Base-by-base conservation (phyloP, 2,113 vertebrate genomes). In the Bambusicola thoracicus region DNA sequence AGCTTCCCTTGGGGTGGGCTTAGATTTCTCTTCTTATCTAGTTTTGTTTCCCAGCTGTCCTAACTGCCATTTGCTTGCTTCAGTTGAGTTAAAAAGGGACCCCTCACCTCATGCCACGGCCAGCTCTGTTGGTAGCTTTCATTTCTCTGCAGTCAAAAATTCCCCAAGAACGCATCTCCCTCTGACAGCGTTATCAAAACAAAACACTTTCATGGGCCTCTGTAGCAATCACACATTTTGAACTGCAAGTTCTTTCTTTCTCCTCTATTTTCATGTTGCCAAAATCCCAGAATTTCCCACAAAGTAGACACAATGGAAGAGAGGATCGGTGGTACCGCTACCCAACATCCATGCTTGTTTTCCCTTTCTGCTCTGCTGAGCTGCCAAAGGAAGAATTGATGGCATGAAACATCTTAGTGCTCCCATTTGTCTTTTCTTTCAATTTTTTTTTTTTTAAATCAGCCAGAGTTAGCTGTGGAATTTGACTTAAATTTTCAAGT, bases 401-500 rank as follows among this genome's bases (percentile, higher is more conserved):
- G 41, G 68, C 17, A 40, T 27, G 8, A 94, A 83, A 85, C 5
- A 30, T 51, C 59, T 78, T 51, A n/a, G 17, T 43, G 8, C 48
- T 74, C n/a, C 43, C 40, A 40, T 78, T 59, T 76, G 51, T 74
- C 27, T 66, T 58, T 67, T 67, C 70, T 82, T 78, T 55, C 48
- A 24, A 16, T 25, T 61, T 38, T 36, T 36, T 36, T 36, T 36
- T 61, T 62, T 38, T 27, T 27, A 11, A 40, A 70, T 56, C 73
- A 86, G 46, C 32, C 34, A 65, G 56, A 75, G 20, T 3, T 77
- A 90, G 36, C 15, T 77, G 41, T 8, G 19, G 30, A 92, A 67
- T 77, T 68, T 74, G 12, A 82, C 30, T 73, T 44, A 94, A 86
- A 85, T 93, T 87, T 85, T 41, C 44, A 83, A 44, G 36, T 91